These are phyloP conservation scores for Nyctalus aviator DNA, from an alignment of 2,797 vertebrate species.

Conservation along the genomic window DNA sequence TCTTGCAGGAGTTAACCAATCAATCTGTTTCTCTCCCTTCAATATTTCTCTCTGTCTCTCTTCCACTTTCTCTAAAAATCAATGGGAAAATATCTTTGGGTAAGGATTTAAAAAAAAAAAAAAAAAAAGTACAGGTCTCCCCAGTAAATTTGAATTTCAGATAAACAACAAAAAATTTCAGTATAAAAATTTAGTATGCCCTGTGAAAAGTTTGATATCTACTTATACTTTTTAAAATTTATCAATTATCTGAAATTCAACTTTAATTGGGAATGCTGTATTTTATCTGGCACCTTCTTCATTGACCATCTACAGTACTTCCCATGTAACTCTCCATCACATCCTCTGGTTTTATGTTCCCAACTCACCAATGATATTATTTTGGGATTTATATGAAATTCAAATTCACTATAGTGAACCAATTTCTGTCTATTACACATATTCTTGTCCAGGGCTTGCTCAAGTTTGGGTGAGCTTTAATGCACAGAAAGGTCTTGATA, in stretches of 20 bases:
- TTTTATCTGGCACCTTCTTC: neutral
- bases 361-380: neutral
- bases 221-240: neutral
- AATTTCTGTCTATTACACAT: neutral
- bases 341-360: neutral
- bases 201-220: neutral
- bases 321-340: neutral
- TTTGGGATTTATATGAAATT: neutral
- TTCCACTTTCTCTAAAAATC: too few species aligned
- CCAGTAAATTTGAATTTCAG: neutral
- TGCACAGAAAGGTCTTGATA: too few species aligned
- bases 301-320: neutral
- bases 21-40: too few species aligned
- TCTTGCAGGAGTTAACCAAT: too few species aligned
- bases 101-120: too few species aligned
- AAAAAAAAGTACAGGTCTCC: neutral
- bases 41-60: too few species aligned
- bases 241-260: conserved; percentile 2
- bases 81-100: too few species aligned
- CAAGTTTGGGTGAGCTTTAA: neutral
- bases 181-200: neutral
- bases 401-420: neutral
- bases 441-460: neutral
- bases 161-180: neutral
- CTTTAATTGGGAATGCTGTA: neutral